These are phyloP conservation scores for Neolamprologus fasciatus DNA, from an alignment of 2,113 vertebrate genomes.

Conservation along the genomic window DNA sequence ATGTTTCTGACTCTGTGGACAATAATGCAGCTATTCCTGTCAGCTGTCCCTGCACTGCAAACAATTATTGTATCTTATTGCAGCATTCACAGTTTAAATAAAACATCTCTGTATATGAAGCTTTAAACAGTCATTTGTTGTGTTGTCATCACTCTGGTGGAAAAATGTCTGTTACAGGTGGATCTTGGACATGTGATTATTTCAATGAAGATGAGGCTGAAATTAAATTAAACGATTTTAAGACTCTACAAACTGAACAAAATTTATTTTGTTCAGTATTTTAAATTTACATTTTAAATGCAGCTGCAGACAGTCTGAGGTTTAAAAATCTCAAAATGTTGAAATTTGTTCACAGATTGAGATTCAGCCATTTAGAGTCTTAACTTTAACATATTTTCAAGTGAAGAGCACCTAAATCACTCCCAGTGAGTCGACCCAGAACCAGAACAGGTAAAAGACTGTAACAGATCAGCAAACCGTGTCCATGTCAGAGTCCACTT, in stretches of 20 bases:
- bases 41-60: neutral
- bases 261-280: neutral
- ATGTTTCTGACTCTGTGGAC: neutral
- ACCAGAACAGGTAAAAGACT: neutral
- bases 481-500: neutral
- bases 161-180: fast-evolving
- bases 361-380: neutral
- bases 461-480: neutral
- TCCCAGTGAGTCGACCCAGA: neutral
- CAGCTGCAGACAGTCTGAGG: neutral
- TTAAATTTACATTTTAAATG: fast-evolving
- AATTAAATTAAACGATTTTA: fast-evolving
- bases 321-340: neutral
- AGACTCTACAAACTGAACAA: neutral
- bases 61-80: neutral
- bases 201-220: neutral
- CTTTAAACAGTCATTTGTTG: neutral
- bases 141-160: neutral
- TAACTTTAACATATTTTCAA: neutral
- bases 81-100: neutral
- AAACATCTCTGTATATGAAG: neutral
- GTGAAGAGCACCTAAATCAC: neutral
- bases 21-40: fast-evolving
- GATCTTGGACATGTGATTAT: neutral
- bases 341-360: neutral